Percentiles rank a stretch among this genome's conserved stretches.
Conservation (phyloP, 1,140 invertebrate genomes). For the Stenopsyche tienmushanensis region DNA sequence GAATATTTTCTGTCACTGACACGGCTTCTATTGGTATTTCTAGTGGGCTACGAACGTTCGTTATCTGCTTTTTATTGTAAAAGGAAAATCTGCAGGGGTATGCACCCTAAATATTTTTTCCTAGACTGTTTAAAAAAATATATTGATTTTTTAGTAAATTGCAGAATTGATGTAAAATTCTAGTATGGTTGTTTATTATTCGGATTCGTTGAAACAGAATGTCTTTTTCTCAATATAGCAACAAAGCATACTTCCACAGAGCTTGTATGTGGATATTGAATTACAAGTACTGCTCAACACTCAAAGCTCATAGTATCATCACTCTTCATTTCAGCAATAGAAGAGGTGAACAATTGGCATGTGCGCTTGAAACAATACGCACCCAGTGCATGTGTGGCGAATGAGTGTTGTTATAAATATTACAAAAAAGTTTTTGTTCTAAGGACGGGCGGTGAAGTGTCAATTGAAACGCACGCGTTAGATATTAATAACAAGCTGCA, state of each 20-base stretch:
- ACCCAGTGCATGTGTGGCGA: conserved; percentile 6
- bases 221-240: no score
- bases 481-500: conserved; percentile 25
- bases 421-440: conserved; percentile 8
- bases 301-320: no score
- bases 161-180: no score
- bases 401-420: conserved; percentile 19
- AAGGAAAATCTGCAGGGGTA: conserved; percentile 36
- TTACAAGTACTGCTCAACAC: no score
- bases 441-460: not conserved
- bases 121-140: no score
- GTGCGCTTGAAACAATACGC: not conserved
- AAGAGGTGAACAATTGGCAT: not conserved
- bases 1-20: conserved; percentile 13
- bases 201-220: no score
- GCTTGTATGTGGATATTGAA: no score
- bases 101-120: no score
- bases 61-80: conserved; percentile 41
- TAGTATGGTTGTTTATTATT: no score
- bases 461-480: conserved; percentile 33
- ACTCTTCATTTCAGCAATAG: not conserved
- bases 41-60: conserved; percentile 19
- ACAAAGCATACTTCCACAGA: no score
- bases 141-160: no score
- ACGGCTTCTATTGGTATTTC: conserved; percentile 16